Evolutionary conservation across 1,140 invertebrate species (phyloP).

Genomic region (Listronotus bonariensis): DNA sequence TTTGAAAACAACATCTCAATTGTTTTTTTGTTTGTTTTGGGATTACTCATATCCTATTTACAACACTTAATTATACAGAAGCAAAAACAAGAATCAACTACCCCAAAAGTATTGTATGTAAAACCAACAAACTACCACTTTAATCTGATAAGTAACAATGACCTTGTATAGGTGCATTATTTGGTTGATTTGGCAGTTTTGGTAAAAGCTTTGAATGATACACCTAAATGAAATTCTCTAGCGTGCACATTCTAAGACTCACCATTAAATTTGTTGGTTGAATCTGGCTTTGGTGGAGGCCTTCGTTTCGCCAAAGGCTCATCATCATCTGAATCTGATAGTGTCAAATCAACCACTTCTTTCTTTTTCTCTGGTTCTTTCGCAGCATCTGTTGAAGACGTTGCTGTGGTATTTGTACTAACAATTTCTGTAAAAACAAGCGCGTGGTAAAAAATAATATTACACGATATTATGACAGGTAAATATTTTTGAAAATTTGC

Average conservation of each 20-base stretch:
- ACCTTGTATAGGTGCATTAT: not conserved
- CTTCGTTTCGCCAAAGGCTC: conserved; percentile 52
- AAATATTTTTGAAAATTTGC: too few relatives aligned
- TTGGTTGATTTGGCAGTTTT: not conserved
- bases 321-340: conserved; percentile 55
- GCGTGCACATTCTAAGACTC: conserved; percentile 18
- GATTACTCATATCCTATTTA: too few relatives aligned
- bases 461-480: too few relatives aligned
- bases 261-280: conserved; percentile 52
- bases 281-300: conserved; percentile 53
- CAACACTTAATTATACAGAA: too few relatives aligned
- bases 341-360: conserved; percentile 52
- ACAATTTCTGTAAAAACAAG: conserved; percentile 43
- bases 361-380: conserved; percentile 41
- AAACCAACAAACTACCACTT: too few relatives aligned
- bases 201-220: not conserved
- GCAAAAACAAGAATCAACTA: too few relatives aligned
- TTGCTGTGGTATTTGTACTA: conserved; percentile 37
- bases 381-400: conserved; percentile 39
- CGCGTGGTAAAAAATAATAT: not conserved
- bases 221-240: not conserved
- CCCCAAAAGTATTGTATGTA: too few relatives aligned
- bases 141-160: not conserved
- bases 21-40: too few relatives aligned
- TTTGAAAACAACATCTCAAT: too few relatives aligned